Percentiles rank a stretch among this genome's conserved stretches.
Conservation (phyloP, 2,888 invertebrate species). For the Protophormia terraenovae region DNA sequence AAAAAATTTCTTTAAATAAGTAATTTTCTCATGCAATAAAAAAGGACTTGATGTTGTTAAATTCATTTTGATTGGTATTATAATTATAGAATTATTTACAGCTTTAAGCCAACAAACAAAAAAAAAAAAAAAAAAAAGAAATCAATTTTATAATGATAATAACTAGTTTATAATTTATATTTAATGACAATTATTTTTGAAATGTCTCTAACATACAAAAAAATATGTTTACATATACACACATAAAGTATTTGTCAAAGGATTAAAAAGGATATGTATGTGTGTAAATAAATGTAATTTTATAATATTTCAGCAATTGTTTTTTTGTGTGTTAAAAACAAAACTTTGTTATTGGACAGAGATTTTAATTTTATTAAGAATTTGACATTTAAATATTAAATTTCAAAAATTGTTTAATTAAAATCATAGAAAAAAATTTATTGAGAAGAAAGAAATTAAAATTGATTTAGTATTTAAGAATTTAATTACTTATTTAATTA, state of each 20-base stretch:
- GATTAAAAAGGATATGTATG: too few species aligned
- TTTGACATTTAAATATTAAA: background rate
- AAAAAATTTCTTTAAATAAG: too few species aligned
- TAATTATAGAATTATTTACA: too few species aligned
- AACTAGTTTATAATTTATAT: background rate
- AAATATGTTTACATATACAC: too few species aligned
- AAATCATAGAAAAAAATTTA: background rate
- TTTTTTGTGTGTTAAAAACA: background rate
- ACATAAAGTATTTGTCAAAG: background rate
- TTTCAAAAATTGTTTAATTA: background rate
- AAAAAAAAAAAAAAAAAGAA: too few species aligned
- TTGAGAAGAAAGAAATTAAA: background rate
- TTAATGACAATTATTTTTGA: background rate
- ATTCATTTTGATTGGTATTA: too few species aligned
- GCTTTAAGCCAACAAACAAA: background rate
- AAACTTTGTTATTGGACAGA: too few species aligned
- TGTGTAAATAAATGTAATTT: background rate
- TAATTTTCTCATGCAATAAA: too few species aligned
- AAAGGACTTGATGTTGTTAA: too few species aligned
- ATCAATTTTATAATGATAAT: background rate
- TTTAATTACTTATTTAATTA: background rate
- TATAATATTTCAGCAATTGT: background rate
- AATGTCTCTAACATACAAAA: background rate
- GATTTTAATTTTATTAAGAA: too few species aligned
- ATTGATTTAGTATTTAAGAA: background rate